These are phyloP conservation scores for Tetrapedia diversipes DNA, from an alignment of 2,888 invertebrate genomes.

Conservation along the genomic window DNA sequence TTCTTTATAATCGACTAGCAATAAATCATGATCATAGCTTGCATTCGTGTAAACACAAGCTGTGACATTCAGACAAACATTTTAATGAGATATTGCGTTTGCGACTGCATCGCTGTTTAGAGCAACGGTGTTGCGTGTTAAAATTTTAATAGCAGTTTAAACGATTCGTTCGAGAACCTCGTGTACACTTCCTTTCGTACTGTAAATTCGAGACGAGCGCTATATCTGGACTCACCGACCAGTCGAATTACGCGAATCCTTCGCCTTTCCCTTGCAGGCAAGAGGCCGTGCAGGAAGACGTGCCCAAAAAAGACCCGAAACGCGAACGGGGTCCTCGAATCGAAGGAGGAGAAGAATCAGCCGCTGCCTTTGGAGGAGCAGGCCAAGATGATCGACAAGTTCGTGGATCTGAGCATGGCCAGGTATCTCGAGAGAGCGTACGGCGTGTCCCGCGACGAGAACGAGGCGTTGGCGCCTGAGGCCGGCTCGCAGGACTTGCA, in stretches of 20 bases:
- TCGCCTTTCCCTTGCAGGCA: slow-evolving; percentile 37
- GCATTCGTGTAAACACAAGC: neutral
- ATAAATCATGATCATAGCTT: neutral
- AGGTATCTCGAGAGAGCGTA: slow-evolving; percentile 62
- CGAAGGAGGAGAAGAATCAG: neutral
- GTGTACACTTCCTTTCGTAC: neutral
- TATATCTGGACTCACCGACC: neutral
- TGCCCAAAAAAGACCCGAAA: slow-evolving; percentile 66
- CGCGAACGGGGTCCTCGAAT: neutral
- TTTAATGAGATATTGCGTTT: neutral
- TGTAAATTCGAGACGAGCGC: too few relatives aligned
- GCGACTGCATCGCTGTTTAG: too few relatives aligned
- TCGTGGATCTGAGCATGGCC: slow-evolving; percentile 68
- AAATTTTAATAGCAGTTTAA: too few relatives aligned
- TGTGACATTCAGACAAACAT: neutral
- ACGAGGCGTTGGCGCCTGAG: slow-evolving; percentile 15
- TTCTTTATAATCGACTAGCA: neutral
- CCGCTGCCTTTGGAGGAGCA: slow-evolving; percentile 36
- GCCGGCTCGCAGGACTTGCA: slow-evolving; percentile 60
- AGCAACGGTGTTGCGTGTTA: neutral
- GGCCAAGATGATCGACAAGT: slow-evolving; percentile 65
- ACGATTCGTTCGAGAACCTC: neutral
- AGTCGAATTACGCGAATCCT: neutral
- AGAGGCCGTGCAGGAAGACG: slow-evolving; percentile 69
- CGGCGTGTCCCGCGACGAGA: slow-evolving; percentile 36